A percentile compares a stretch with the other conserved stretches of the same genome.
phyloP scores from a whole-genome alignment of 2,888 invertebrate genomes.

The Druceiella hillmani region DNA sequence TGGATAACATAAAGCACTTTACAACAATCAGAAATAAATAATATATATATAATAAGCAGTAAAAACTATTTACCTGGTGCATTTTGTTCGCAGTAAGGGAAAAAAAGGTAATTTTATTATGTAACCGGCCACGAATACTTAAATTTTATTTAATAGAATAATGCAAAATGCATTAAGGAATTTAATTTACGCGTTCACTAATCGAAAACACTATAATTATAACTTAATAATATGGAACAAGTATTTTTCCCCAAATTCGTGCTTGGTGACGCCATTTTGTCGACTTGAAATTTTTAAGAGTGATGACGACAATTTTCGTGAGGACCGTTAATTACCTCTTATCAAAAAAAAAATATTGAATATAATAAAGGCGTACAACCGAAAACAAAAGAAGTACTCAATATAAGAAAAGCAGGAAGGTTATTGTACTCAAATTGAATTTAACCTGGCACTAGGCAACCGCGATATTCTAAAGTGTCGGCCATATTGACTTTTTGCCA shows the following conservation, averaged over 20 bases:
- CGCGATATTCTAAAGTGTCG: constrained; percentile 49
- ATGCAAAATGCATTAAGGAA: too few relatives aligned
- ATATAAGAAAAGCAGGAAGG: too few relatives aligned
- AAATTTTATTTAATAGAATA: too few relatives aligned
- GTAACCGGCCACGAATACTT: constrained; percentile 7
- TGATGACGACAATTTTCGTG: constrained; percentile 19
- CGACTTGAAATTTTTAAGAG: constrained; percentile 29
- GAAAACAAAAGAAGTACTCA: too few relatives aligned
- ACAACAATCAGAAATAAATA: neutral
- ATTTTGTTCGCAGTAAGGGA: constrained; percentile 13
- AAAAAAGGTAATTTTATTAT: constrained; percentile 15
- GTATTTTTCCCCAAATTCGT: constrained; percentile 48
- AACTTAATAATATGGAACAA: too few relatives aligned
- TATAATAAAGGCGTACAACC: too few relatives aligned
- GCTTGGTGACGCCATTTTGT: constrained; percentile 55
- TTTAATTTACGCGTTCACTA: too few relatives aligned
- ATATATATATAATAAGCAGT: neutral
- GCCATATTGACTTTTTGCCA: constrained; percentile 47
- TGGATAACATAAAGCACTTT: neutral
- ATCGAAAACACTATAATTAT: too few relatives aligned
- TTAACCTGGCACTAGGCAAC: constrained; percentile 44
- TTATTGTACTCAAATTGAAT: too few relatives aligned
- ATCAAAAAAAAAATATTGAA: too few relatives aligned
- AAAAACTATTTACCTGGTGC: constrained; percentile 20
- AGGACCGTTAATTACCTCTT: too few relatives aligned